Evolutionary conservation across 1,140 invertebrate genomes (phyloP).

Genomic region (Conus ventricosus): DNA sequence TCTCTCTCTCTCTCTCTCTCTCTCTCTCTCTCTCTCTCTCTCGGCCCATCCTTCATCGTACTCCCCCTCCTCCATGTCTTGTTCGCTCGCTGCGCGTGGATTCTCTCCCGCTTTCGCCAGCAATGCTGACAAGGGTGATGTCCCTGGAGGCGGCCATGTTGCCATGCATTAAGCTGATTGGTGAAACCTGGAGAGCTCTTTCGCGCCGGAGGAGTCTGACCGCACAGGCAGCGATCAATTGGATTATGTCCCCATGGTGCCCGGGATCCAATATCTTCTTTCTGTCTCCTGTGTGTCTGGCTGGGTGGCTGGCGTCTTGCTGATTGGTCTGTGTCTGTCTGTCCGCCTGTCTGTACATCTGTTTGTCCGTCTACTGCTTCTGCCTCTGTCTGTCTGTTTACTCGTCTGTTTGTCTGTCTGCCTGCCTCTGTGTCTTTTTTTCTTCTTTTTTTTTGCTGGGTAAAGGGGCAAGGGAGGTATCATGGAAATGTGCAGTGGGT

Average conservation of each 20-base stretch:
- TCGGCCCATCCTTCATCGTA: no score
- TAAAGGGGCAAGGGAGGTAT: no score
- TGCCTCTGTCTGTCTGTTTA: no score
- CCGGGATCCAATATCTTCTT: constrained; percentile 31
- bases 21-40: no score
- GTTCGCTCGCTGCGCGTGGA: constrained; percentile 18
- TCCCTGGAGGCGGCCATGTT: constrained; percentile 32
- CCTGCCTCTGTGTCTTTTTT: no score
- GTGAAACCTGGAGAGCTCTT: constrained; percentile 35
- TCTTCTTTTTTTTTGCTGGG: no score
- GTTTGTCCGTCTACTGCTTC: no score
- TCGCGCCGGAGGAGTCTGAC: constrained; percentile 24
- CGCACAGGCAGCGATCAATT: constrained; percentile 32
- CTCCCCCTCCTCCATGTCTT: neutral
- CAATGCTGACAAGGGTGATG: constrained; percentile 28
- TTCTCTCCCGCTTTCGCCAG: constrained; percentile 27
- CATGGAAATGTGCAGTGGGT: no score
- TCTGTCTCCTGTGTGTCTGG: constrained; percentile 1
- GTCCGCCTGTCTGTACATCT: no score
- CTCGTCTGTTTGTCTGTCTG: no score
- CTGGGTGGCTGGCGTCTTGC: neutral
- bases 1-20: constrained; percentile 1
- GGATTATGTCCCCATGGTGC: constrained; percentile 23
- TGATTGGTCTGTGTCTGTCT: neutral
- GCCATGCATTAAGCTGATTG: constrained; percentile 37